Conservation (phyloP, 2,797 vertebrate genomes). For the Orestias chungarensis region DNA sequence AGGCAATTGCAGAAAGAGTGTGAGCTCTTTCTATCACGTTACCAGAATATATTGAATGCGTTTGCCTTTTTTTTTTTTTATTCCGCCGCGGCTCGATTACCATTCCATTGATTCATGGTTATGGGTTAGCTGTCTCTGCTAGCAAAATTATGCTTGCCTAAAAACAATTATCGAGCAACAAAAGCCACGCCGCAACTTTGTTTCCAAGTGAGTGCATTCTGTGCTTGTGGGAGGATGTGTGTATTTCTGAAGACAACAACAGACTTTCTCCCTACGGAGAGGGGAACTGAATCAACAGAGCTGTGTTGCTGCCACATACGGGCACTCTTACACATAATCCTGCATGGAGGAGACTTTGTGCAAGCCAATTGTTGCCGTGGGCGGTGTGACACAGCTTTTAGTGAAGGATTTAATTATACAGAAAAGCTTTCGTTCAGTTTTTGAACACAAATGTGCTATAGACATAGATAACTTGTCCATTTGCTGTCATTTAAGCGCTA, state of each 20-base stretch:
- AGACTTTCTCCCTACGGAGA: slow-evolving; percentile 67
- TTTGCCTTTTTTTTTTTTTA: slow-evolving; percentile 2
- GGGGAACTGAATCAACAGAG: slow-evolving; percentile 63
- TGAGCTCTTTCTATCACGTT: slow-evolving; percentile 26
- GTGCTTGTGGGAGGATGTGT: slow-evolving; percentile 47
- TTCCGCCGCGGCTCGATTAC: slow-evolving; percentile 63
- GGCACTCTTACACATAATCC: slow-evolving; percentile 36
- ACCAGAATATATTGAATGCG: slow-evolving; percentile 28
- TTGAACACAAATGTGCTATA: slow-evolving; percentile 16
- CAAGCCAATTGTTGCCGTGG: slow-evolving; percentile 62
- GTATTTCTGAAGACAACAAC: slow-evolving; percentile 63
- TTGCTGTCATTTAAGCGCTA: slow-evolving; percentile 33
- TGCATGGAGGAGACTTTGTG: slow-evolving; percentile 39
- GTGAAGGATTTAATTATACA: slow-evolving; percentile 55
- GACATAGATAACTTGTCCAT: slow-evolving; percentile 35
- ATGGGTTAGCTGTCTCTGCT: slow-evolving; percentile 69
- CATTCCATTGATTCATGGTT: slow-evolving; percentile 75
- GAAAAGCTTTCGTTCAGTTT: slow-evolving; percentile 38
- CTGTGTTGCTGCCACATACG: slow-evolving; percentile 47
- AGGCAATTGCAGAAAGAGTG: not conserved
- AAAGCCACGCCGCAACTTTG: slow-evolving; percentile 61
- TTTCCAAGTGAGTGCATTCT: slow-evolving; percentile 58
- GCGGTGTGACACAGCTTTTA: slow-evolving; percentile 53
- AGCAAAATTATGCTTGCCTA: slow-evolving; percentile 67
- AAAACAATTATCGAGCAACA: slow-evolving; percentile 76